phyloP scores from a whole-genome alignment of 2,888 invertebrate genomes.

The Cephalotes varians region DNA sequence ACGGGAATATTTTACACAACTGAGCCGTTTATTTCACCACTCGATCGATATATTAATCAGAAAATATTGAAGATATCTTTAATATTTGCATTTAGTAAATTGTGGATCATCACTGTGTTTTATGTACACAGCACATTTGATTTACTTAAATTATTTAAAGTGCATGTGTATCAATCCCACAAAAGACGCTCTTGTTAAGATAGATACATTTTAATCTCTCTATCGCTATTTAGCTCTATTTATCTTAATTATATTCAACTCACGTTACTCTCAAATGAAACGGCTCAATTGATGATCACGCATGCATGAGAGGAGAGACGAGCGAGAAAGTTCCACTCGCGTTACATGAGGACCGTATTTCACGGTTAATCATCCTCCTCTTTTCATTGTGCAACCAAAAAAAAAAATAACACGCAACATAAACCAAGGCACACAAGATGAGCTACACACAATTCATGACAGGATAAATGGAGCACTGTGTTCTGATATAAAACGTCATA shows the following conservation, averaged over 20 bases:
- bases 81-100: neutral
- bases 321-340: conserved; percentile 64
- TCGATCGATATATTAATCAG: neutral
- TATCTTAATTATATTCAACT: conserved; percentile 1
- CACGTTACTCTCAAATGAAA: conserved; percentile 17
- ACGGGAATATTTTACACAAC: neutral
- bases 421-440: conserved; percentile 54
- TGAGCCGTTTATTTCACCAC: conserved; percentile 25
- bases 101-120: neutral
- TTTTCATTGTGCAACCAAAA: conserved; percentile 38
- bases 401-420: conserved; percentile 33
- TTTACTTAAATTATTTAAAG: neutral
- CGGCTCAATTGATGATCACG: conserved; percentile 61
- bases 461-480: conserved; percentile 56
- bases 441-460: conserved; percentile 53
- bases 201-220: neutral
- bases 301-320: conserved; percentile 67
- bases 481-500: conserved; percentile 56
- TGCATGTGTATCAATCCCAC: neutral
- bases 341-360: conserved; percentile 61
- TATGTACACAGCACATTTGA: neutral
- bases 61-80: neutral
- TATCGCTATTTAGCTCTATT: neutral
- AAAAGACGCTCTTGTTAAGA: neutral
- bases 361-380: conserved; percentile 56